phyloP scores from a whole-genome alignment of 2,797 vertebrate species.

The Coreius guichenoti region DNA sequence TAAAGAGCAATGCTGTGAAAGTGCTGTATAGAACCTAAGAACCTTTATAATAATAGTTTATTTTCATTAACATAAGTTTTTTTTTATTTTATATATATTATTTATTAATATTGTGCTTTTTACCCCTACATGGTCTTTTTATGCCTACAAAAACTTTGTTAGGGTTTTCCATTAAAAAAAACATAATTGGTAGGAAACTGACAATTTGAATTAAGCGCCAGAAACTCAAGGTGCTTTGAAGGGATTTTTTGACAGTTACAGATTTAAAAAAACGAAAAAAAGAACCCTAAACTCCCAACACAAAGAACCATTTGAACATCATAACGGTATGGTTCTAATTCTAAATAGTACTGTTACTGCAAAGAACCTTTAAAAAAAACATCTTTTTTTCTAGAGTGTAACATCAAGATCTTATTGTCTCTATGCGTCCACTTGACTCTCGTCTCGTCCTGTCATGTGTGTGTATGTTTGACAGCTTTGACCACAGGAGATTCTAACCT shows the following conservation, averaged over 20 bases:
- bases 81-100: neutral
- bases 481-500: neutral
- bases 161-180: neutral
- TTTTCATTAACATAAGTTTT: neutral
- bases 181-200: neutral
- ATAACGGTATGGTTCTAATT: neutral
- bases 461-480: conserved; percentile 13
- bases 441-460: neutral
- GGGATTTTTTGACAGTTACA: neutral
- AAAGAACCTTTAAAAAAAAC: no score
- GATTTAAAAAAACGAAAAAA: neutral
- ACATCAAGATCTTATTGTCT: neutral
- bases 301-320: neutral
- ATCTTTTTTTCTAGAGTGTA: neutral
- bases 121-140: neutral
- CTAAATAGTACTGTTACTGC: no score
- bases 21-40: neutral
- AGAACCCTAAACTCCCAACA: neutral
- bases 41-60: neutral
- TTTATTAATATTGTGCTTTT: neutral
- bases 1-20: neutral
- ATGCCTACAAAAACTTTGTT: neutral
- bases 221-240: neutral
- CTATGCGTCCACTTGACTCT: neutral
- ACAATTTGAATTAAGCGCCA: neutral